These are phyloP conservation scores for Microtus pennsylvanicus DNA, from an alignment of 2,113 vertebrate genomes.

Conservation along the genomic window DNA sequence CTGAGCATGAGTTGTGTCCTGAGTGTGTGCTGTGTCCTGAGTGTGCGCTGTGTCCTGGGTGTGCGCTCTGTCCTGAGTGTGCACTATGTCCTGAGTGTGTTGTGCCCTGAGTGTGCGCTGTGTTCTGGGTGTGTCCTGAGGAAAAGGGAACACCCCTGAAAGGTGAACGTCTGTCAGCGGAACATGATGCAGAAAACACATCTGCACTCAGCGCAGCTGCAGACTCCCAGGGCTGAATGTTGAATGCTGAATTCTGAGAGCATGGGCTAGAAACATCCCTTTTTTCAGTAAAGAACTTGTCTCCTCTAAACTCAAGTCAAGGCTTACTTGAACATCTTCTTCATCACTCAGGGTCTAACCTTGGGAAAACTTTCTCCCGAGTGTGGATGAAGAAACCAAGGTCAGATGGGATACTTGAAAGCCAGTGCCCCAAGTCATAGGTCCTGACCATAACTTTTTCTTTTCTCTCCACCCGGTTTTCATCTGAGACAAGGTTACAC, in stretches of 20 bases:
- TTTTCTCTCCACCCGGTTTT: neutral
- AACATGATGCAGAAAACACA: neutral
- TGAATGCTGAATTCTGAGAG: conserved; percentile 12
- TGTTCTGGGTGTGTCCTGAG: no score
- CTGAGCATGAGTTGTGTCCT: no score
- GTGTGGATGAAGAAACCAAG: neutral
- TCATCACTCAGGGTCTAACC: neutral
- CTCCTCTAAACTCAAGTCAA: neutral
- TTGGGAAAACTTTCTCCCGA: neutral
- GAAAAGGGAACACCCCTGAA: conserved; percentile 3
- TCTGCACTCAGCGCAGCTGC: neutral
- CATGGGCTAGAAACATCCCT: neutral
- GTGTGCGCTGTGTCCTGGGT: no score
- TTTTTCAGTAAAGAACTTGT: neutral
- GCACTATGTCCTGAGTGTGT: no score
- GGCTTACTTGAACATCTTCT: neutral
- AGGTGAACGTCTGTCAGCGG: conserved; percentile 1
- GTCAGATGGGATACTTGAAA: neutral
- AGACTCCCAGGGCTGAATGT: neutral
- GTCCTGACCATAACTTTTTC: neutral
- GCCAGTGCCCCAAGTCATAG: neutral
- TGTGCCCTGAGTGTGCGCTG: neutral
- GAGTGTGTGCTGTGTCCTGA: no score
- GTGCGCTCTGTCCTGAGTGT: no score
- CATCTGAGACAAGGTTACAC: neutral